Percentiles rank a stretch among this genome's conserved stretches.
Evolutionary conservation across 2,888 invertebrate species (phyloP).

Genomic region (Idaea aversata): DNA sequence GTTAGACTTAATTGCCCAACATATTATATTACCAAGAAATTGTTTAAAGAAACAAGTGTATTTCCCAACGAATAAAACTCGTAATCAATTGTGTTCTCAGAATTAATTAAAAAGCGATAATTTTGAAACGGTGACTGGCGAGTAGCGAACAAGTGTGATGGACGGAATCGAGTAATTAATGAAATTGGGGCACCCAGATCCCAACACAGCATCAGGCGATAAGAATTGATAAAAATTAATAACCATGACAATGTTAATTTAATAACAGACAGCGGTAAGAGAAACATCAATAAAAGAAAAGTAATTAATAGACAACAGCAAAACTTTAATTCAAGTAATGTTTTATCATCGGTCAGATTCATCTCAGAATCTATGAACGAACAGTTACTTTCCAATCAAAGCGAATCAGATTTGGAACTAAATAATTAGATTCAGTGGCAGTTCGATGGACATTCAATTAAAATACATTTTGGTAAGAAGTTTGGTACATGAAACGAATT

Average conservation of each 20-base stretch:
- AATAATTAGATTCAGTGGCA: conserved; percentile 1
- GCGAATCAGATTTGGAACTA: not conserved
- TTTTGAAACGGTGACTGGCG: conserved; percentile 49
- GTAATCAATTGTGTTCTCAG: conserved; percentile 13
- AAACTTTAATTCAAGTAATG: not conserved
- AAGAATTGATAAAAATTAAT: not conserved
- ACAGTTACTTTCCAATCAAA: not conserved
- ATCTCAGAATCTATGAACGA: not conserved
- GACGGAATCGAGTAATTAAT: conserved; percentile 49
- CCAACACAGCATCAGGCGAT: conserved; percentile 27
- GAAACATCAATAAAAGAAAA: not conserved
- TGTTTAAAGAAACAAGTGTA: not conserved
- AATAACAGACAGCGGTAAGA: conserved; percentile 4
- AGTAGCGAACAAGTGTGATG: conserved; percentile 35
- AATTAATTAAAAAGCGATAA: conserved; percentile 34
- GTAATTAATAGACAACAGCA: conserved; percentile 31
- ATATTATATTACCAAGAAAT: not conserved
- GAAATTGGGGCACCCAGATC: conserved; percentile 36
- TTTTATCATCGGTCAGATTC: not conserved
- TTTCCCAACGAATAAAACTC: not conserved
- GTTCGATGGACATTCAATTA: conserved; percentile 2
- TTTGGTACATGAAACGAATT: conserved; percentile 2
- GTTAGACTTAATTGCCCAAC: not conserved
- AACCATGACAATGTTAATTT: not conserved
- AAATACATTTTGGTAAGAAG: not conserved